Conservation (phyloP, 2,888 invertebrate species). For the Oscheius sp. region DNA sequence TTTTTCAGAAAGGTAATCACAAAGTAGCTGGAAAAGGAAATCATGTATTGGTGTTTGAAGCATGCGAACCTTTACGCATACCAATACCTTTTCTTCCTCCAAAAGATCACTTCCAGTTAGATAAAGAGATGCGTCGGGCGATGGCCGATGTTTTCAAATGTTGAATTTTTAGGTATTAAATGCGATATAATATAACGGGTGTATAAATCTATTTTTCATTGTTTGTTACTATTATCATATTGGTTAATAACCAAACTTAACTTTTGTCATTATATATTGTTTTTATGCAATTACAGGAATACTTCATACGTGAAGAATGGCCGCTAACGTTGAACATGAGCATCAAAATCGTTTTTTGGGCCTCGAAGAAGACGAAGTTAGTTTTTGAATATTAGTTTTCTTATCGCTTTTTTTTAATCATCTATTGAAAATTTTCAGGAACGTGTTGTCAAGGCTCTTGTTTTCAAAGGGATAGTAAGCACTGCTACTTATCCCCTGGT, state of each 20-base stretch:
- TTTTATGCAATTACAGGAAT: background rate
- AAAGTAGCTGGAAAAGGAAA: constrained; percentile 39
- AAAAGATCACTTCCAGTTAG: constrained; percentile 49
- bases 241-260: background rate
- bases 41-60: constrained; percentile 52
- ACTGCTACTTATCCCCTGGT: constrained; percentile 59
- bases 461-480: constrained; percentile 45
- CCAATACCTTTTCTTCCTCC: constrained; percentile 56
- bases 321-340: constrained; percentile 13
- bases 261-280: background rate
- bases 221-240: background rate
- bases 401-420: background rate
- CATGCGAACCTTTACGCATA: constrained; percentile 44
- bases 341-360: constrained; percentile 31
- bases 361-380: constrained; percentile 34
- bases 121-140: constrained; percentile 43
- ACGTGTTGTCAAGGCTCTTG: constrained; percentile 50
- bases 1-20: constrained; percentile 31
- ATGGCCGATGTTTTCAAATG: constrained; percentile 27
- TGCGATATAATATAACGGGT: background rate
- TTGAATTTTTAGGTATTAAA: background rate
- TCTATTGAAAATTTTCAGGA: constrained; percentile 38
- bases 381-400: too few species aligned
- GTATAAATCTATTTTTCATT: constrained; percentile 4
- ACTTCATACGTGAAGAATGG: background rate